Evolutionary conservation across 2,888 invertebrate genomes (phyloP), one percentile per base, ranked within the genome.

Genomic region (Thymelicus lineola): DNA sequence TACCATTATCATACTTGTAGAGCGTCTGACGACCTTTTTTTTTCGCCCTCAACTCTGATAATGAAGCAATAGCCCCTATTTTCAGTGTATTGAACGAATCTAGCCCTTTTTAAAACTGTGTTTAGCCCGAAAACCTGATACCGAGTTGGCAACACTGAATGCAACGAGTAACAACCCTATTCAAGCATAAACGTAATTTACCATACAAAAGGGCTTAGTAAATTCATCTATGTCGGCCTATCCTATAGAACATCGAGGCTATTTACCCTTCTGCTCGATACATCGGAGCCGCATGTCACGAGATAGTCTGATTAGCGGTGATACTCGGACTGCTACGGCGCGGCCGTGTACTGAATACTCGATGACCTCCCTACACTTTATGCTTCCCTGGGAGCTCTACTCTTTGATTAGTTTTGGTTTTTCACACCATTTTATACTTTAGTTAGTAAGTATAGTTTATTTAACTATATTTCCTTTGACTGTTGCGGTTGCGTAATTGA

Each of bases 251-350:
- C 48, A 63, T 71, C 55, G 65, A 59, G 69, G 55, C 57, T 42
- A 59, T 58, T 76, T 75, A 78, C 75, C 75, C 72, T 76, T 78
- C 79, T 81, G 81, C 78, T 73, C 73, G 72, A 17, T 46, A 71
- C 75, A 76, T 63, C 45, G 46, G 53, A 69, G 74, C 83, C 82
- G 76, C 84, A 82, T 82, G 81, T 82, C 83, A 83, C 82, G 82
- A 80, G 82, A 83, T 83, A 82, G 83, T 80, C 84, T 88, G 86
- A 88, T 89, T 88, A 87, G 85, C 82, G 83, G 86, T 82, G 80
- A 82, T 84, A 81, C 77, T 75, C 75, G 74, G 73, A 73, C 74
- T 65, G 65, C 70, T 67, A 67, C 74, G 1, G 3, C 1, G 20
- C 20, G 73, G 75, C 72, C 81, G 81, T 82, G 80, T 73, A 72